Evolutionary conservation across 2,888 invertebrate genomes (phyloP).

Genomic region (Eurytoma californica): DNA sequence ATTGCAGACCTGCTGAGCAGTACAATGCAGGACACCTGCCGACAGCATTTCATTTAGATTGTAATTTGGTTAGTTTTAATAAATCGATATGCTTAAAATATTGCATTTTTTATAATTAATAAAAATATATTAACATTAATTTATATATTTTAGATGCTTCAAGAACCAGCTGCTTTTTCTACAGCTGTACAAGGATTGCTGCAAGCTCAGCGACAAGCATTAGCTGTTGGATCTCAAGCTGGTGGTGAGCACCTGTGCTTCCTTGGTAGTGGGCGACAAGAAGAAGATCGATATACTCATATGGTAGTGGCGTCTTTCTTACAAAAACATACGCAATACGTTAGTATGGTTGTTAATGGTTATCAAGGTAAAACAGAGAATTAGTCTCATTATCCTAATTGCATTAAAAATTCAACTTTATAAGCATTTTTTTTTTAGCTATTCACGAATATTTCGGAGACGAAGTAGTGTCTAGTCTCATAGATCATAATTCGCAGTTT

Average conservation of each 20-base stretch:
- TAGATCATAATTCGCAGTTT: constrained; percentile 87
- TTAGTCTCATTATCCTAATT: neutral
- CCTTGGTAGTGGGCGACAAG: constrained; percentile 93
- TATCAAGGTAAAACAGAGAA: constrained; percentile 78
- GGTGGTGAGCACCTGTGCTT: constrained; percentile 93
- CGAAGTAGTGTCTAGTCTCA: constrained; percentile 86
- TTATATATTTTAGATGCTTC: constrained; percentile 84
- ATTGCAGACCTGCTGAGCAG: constrained; percentile 94
- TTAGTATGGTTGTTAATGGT: constrained; percentile 94
- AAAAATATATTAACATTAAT: neutral
- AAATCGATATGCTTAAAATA: neutral
- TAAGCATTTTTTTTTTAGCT: constrained; percentile 71
- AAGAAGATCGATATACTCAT: constrained; percentile 96
- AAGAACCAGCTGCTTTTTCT: constrained; percentile 95
- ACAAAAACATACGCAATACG: constrained; percentile 93
- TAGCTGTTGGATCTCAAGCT: constrained; percentile 90
- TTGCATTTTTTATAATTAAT: neutral
- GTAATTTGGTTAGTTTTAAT: constrained; percentile 83
- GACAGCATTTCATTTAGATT: constrained; percentile 98
- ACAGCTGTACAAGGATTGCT: constrained; percentile 95
- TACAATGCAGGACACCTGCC: constrained; percentile 98
- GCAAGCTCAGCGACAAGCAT: constrained; percentile 90
- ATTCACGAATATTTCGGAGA: constrained; percentile 90
- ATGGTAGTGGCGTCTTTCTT: constrained; percentile 99
- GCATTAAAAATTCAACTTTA: neutral